Base-by-base conservation (phyloP, 2,113 vertebrate genomes). In the Eptesicus fuscus region DNA sequence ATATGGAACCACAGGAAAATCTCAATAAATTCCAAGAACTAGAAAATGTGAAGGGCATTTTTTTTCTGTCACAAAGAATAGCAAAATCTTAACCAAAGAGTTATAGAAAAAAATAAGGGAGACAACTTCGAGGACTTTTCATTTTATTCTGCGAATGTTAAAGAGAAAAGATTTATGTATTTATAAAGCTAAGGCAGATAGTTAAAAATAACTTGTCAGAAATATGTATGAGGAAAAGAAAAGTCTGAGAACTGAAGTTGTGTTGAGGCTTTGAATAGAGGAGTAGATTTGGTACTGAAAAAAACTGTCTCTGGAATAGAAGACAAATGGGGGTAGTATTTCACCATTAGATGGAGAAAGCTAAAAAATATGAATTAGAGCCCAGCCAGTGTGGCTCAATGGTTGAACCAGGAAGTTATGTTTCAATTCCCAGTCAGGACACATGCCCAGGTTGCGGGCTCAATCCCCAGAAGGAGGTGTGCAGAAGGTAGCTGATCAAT, bases 171-270 rank as follows among this genome's bases (percentile, higher is more conserved):
- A 88, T 7, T 56, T 65, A n/a, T 56, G 70, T 87, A 77, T 94
- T 96, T 93, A 80, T 70, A 77, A 89, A 94, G 65, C n/a, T 40
- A 53, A 90, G 14, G 61, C 7, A 84, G 67, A 61, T 3, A 86
- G 59, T 77, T 91, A 71, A 87, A 97, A 95, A 67, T 40, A 87
- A 94, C 16, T 71, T 61, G n/a, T 87, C 79, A 94, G 56, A 85
- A 91, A 87, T 79, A 78, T 17, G 42, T 78, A 63, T 23, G 32
- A 40, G 51, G 63, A 69, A 74, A 82, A 89, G 63, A 73, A 78
- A 84, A 83, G 87, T 25, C 56, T 70, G 37, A 93, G 44, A 96
- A n/a, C 23, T 67, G 70, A 77, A 77, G 93, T 63, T 79, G 37
- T 83, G 93, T 49, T 65, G 37, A 95, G 7, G 35, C 20, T 76